Evolutionary conservation across 2,113 vertebrate species (phyloP), one percentile per base, ranked within the genome.

Genomic region (Aphyosemion australe): DNA sequence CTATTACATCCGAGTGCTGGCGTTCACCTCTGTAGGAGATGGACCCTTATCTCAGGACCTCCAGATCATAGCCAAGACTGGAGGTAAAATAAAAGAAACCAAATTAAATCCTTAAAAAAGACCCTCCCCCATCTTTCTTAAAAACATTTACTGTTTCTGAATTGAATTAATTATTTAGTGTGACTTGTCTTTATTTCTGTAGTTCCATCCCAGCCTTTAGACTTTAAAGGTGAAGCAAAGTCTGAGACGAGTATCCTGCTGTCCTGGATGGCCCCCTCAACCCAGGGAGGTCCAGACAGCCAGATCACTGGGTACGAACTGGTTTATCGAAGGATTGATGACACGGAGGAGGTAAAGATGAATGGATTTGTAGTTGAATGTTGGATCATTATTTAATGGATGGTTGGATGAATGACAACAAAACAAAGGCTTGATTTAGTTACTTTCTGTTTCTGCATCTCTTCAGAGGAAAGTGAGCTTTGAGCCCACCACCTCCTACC

Each of bases 51-150:
- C 97, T 66, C 94, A 93, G 85, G 97, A 99, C 81, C 95, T 99
- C 83, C 97, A 98, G 86, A 98, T 99, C 82, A 98, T 98, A 74
- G 97, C 97, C 76, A 97, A 99, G 82, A 99, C 97, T 70, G 97
- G 97, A 94, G 97, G 93, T 93, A 69, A 45, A 78, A 65, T 10
- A 55, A 2, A 2, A 12, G 19, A 31, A 12, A 32, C 21, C 43
- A n/a, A 6, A 5, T 34, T 4, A 18, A 47, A 3, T 21, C 57
- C 10, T 10, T 8, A 5, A 12, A 43, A 43, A 26, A 26, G 26
- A 37, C 34, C 34, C 34, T 10, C 34, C 34, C 34, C 34, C 0
- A 37, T 37, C 34, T 37, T 37, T 1, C 34, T 26, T 46, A 46
- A 46, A 45, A 31, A 31, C 0, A 48, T 10, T 18, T 18, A 19